Base-by-base conservation (phyloP, 2,888 invertebrate genomes). In the Ornithoptera alexandrae region DNA sequence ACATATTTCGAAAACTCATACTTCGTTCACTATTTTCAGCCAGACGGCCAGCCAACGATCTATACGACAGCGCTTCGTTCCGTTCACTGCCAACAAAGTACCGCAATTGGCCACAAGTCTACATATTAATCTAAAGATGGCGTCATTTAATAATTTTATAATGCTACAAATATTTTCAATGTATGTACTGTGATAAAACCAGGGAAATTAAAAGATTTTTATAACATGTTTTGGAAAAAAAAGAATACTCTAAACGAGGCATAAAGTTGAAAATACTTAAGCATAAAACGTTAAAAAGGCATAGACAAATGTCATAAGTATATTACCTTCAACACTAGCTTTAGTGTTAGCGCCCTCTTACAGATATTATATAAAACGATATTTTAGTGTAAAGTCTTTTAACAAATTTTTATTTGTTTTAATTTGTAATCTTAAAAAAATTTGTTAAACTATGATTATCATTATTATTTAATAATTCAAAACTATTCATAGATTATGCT, bases 1-100 rank as follows among this genome's bases (percentile, higher is more conserved):
- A 90, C 91, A 92, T 92, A 90, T 92, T 90, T 91, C 88, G 89
- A 91, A 90, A 91, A 92, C 90, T 91, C 90, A 90, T 90, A 90
- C 86, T 91, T 90, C 88, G 86, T 91, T 90, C 92, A 92, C 90
- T 91, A 92, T 90, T 90, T 92, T 89, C 92, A 90, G 92, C 89
- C 82, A 81, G 81, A 78, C 90, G 86, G 87, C 86, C 84, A 88
- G 88, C 88, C 86, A 88, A 88, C 90, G 87, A 92, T 90, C 91
- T 90, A 89, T 89, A 90, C 89, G 84, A 91, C 87, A 85, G 88
- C 87, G 89, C 86, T 90, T 88, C 90, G 91, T 91, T 92, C 90
- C 90, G 91, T 90, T 91, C 89, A 88, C 88, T 88, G 88, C 85
- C 88, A 89, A 85, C 81, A 79, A 81, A 80, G 81, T 83, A 79